phyloP scores from a whole-genome alignment of 2,888 invertebrate species.

The Noctua janthina region DNA sequence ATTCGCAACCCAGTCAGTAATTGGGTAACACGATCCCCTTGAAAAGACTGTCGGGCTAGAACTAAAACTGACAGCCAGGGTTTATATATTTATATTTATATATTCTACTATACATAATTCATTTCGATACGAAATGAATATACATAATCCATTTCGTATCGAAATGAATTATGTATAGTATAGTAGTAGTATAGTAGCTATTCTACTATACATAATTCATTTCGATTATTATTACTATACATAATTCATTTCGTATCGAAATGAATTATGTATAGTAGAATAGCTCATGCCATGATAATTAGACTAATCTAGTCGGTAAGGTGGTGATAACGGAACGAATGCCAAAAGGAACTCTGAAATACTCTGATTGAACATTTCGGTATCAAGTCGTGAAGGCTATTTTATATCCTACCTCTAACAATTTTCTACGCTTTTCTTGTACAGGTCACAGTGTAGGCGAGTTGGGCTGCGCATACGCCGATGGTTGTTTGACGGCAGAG shows the following conservation, averaged over 20 bases:
- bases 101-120: too few relatives aligned
- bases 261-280: background rate
- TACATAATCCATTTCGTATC: too few relatives aligned
- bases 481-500: conserved; percentile 96
- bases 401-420: background rate
- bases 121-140: too few relatives aligned
- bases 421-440: background rate
- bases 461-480: conserved; percentile 98
- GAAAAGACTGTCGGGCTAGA: background rate
- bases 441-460: conserved; percentile 98
- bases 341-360: background rate
- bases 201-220: too few relatives aligned
- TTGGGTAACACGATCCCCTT: background rate
- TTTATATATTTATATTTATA: too few relatives aligned
- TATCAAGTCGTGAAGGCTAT: background rate
- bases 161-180: too few relatives aligned
- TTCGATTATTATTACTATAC: too few relatives aligned
- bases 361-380: background rate
- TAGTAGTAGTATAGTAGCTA: too few relatives aligned
- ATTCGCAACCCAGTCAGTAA: background rate
- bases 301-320: background rate
- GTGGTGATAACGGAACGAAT: background rate
- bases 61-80: background rate
- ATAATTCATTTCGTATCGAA: background rate
- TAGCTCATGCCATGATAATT: background rate